Evolutionary conservation across 2,888 invertebrate species (phyloP).

Genomic region (Epistrophe grossulariae): DNA sequence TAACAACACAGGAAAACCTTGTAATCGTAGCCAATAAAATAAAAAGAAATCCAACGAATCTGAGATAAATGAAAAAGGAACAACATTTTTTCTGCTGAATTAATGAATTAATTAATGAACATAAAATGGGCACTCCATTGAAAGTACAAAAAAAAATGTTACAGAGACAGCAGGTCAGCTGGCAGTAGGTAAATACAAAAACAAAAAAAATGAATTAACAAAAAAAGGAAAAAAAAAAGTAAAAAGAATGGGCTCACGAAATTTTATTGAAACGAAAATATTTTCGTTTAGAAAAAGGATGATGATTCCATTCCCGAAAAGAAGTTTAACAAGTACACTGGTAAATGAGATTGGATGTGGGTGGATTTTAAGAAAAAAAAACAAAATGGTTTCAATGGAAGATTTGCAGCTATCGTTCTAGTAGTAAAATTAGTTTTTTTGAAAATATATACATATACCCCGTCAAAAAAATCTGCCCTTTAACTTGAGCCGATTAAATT

Average conservation of each 20-base stretch:
- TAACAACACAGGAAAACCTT: constrained; percentile 57
- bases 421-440: no score
- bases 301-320: not conserved
- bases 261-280: constrained; percentile 4
- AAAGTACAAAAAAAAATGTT: not conserved
- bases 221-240: not conserved
- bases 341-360: no score
- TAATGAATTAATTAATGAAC: constrained; percentile 73
- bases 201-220: not conserved
- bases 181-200: not conserved
- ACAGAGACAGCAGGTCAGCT: constrained; percentile 38
- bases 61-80: constrained; percentile 9
- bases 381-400: no score
- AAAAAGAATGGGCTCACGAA: not conserved
- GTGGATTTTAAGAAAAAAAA: no score
- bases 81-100: constrained; percentile 46
- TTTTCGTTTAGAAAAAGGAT: not conserved
- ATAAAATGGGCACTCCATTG: constrained; percentile 55
- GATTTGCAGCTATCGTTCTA: no score
- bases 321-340: no score
- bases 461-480: no score
- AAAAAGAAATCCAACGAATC: constrained; percentile 18
- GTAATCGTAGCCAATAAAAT: constrained; percentile 46
- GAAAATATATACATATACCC: no score
- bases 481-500: no score